Evolutionary conservation across 2,113 vertebrate genomes (phyloP), one percentile per base, ranked within the genome.

Genomic region (Mesembrinibis cayennensis): DNA sequence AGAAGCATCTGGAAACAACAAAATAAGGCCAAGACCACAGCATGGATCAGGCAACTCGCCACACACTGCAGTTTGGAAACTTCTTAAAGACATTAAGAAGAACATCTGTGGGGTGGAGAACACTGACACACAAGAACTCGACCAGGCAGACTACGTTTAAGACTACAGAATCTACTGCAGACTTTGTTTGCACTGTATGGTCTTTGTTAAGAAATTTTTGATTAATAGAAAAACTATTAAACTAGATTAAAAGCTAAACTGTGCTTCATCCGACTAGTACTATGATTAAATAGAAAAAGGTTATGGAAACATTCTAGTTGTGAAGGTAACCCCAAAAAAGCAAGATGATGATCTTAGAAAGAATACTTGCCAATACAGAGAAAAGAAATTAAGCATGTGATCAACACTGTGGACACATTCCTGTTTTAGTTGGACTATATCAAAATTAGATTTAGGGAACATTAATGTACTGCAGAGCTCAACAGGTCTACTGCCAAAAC

Each of bases 1-100:
- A 62, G 90, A 90, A 95, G 53, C 58, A 94, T 77, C 70, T 88
- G 78, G 85, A 93, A 96, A 88, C 23, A 93, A 65, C 27, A 36
- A 80, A 85, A 45, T 32, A 34, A 96, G 34, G 56, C 78, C 78
- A 90, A 91, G 74, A 93, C 36, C 81, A 85, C 61, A 87, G 44
- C 65, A 94, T 19, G 42, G 59, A 76, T 63, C 61, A 89, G 89
- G 42, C 55, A 91, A 53, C 38, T 62, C 0, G 0, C 82, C 82
- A 94, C 74, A 93, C 53, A 58, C 52, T 58, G 67, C 62, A 91
- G 36, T 82, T 16, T 56, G 65, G 84, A 82, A 94, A 72, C 42
- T 91, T 78, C 29, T 82, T 45, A 49, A 77, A 92, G 69, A 66
- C 53, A 56, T 92, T 56, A 95, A 89, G 45, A 82, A 87, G 1